phyloP scores from a whole-genome alignment of 1,140 invertebrate genomes.

The Metaphire vulgaris region DNA sequence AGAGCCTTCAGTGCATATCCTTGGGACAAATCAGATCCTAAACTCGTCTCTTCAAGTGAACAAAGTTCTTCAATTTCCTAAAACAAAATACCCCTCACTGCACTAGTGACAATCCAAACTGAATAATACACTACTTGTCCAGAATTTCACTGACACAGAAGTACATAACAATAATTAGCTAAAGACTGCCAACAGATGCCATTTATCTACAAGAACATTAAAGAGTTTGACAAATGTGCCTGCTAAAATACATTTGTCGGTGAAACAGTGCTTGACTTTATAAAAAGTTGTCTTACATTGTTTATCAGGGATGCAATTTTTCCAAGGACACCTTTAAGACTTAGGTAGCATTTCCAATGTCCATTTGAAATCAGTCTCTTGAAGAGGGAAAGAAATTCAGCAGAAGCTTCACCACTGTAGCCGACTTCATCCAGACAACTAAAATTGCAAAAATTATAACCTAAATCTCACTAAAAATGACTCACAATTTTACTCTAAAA shows the following conservation, averaged over 20 bases:
- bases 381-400: conserved; percentile 71
- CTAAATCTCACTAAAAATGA: not conserved
- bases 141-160: no score
- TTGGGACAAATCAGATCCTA: conserved; percentile 88
- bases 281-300: conserved; percentile 50
- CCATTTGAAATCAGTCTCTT: conserved; percentile 66
- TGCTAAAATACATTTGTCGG: no score
- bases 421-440: conserved; percentile 66
- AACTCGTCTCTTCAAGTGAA: conserved; percentile 60
- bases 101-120: no score
- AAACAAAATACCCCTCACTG: no score
- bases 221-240: no score
- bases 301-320: conserved; percentile 79
- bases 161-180: no score
- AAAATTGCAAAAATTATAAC: conserved; percentile 9
- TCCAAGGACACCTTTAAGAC: conserved; percentile 68
- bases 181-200: no score
- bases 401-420: conserved; percentile 70
- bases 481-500: not conserved
- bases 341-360: conserved; percentile 75
- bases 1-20: conserved; percentile 57
- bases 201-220: no score
- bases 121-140: no score
- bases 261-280: no score
- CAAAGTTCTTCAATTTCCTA: conserved; percentile 71